phyloP scores from a whole-genome alignment of 2,888 invertebrate species.

The Pandemis cinnamomeana region DNA sequence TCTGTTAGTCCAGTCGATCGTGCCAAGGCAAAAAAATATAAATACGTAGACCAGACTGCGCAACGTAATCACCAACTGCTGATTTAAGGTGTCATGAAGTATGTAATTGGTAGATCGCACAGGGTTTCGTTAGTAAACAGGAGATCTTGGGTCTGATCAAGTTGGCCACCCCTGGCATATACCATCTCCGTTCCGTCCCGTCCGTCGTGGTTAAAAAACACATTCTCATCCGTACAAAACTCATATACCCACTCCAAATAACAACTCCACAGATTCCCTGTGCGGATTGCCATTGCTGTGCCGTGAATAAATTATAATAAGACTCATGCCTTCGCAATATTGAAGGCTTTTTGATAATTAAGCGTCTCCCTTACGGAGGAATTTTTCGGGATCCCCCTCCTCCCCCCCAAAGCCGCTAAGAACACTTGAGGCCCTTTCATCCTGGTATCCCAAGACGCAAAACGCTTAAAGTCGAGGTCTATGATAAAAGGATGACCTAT shows the following conservation, averaged over 20 bases:
- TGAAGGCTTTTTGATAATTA: constrained; percentile 81
- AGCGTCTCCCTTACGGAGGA: constrained; percentile 59
- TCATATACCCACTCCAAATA: not conserved
- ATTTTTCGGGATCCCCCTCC: constrained; percentile 66
- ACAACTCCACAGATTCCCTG: constrained; percentile 42
- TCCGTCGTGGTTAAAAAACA: not conserved
- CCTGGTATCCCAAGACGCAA: constrained; percentile 62
- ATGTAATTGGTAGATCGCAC: too few relatives aligned
- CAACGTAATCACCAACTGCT: too few relatives aligned
- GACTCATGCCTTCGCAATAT: constrained; percentile 76
- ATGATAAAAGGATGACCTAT: constrained; percentile 54
- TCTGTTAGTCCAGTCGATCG: too few relatives aligned
- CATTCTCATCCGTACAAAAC: not conserved
- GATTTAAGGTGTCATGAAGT: too few relatives aligned
- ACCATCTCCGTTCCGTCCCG: too few relatives aligned
- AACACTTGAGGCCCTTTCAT: constrained; percentile 74
- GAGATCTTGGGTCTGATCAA: too few relatives aligned
- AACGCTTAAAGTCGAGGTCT: constrained; percentile 44
- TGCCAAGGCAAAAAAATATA: too few relatives aligned
- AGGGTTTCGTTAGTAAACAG: too few relatives aligned
- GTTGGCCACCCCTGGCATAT: too few relatives aligned
- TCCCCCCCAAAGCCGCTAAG: constrained; percentile 58
- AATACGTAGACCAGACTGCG: too few relatives aligned
- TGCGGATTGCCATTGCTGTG: constrained; percentile 57
- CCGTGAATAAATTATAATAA: constrained; percentile 83